Conservation (phyloP, 2,888 invertebrate species). For the Flabesymbios commensalis region DNA sequence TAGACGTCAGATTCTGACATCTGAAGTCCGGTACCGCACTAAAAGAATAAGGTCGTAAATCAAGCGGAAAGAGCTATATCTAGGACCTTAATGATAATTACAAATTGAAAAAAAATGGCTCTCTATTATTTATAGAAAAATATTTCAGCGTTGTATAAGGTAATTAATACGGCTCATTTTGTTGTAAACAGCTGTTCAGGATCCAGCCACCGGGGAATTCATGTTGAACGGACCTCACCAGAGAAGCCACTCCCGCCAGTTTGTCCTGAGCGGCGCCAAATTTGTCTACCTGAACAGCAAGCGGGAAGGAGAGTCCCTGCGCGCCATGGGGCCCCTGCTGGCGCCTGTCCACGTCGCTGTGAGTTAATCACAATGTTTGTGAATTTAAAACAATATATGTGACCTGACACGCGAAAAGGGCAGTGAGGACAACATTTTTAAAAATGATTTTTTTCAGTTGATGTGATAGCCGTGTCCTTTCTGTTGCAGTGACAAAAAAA, state of each 20-base stretch:
- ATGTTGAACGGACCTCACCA: slow-evolving; percentile 44
- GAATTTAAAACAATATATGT: no score
- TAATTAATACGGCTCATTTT: not conserved
- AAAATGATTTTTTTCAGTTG: no score
- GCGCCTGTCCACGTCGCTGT: slow-evolving; percentile 23
- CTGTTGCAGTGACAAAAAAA: no score
- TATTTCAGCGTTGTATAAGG: no score
- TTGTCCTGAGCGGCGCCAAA: slow-evolving; percentile 46
- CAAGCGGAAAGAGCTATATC: not conserved
- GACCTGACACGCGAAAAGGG: no score
- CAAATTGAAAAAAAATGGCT: not conserved
- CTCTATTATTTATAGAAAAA: not conserved
- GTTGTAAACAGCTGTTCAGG: slow-evolving; percentile 41
- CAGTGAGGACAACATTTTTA: no score
- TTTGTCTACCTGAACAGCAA: slow-evolving; percentile 41
- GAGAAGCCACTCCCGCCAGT: slow-evolving; percentile 38
- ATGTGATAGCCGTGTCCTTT: no score
- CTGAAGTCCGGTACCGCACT: not conserved
- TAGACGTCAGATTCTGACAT: not conserved
- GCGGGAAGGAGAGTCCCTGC: slow-evolving; percentile 34
- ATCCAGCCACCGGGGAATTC: slow-evolving; percentile 32
- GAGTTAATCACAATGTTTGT: not conserved
- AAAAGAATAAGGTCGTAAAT: not conserved
- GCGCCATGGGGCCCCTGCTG: slow-evolving; percentile 46
- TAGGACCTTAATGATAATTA: not conserved